A percentile compares a stretch with the other conserved stretches of the same genome.
Evolutionary conservation across 2,888 invertebrate species (phyloP).

Genomic region (Tachina fera): DNA sequence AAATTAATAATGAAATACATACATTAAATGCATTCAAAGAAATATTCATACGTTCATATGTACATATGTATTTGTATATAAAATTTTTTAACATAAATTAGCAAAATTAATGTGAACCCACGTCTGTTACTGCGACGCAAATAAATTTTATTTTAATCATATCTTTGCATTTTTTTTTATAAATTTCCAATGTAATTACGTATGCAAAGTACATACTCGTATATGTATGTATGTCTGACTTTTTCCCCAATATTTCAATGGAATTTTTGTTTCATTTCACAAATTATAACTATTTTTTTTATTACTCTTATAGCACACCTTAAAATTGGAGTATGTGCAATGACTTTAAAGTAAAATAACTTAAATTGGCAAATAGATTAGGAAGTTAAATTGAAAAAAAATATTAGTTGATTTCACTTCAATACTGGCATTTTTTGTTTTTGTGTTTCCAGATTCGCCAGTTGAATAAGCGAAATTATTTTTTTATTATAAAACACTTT

Average conservation of each 20-base stretch:
- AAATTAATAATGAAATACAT: conserved; percentile 12
- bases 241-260: conserved; percentile 36
- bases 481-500: background rate
- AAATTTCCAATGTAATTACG: conserved; percentile 20
- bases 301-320: conserved; percentile 27
- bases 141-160: conserved; percentile 14
- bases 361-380: conserved; percentile 31
- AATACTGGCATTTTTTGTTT: background rate
- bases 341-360: conserved; percentile 38
- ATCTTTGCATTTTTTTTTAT: conserved; percentile 6
- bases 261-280: conserved; percentile 34
- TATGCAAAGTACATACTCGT: background rate
- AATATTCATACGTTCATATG: background rate
- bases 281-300: conserved; percentile 22
- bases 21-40: conserved; percentile 16
- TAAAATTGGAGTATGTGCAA: conserved; percentile 37
- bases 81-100: conserved; percentile 45
- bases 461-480: conserved; percentile 8
- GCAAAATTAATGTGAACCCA: conserved; percentile 58
- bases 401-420: background rate
- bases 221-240: no score
- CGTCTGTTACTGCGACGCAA: conserved; percentile 31
- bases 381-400: conserved; percentile 3
- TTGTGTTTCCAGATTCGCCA: background rate
- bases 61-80: background rate